Percentiles rank a stretch among this genome's conserved stretches.
phyloP scores from a whole-genome alignment of 2,888 invertebrate genomes.

The Allolobophora icterica region DNA sequence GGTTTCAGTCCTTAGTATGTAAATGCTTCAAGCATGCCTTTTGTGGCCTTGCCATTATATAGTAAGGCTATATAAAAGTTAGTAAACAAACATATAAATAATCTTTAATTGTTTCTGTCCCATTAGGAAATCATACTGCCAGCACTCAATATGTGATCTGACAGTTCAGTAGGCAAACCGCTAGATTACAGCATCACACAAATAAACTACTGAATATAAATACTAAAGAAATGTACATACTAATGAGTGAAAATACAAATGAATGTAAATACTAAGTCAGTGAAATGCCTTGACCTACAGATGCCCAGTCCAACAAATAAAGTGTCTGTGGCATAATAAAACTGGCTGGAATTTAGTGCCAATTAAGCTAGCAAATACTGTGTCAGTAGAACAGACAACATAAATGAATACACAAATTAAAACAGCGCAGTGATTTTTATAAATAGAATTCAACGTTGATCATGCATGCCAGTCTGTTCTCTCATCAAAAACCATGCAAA shows the following conservation, averaged over 20 bases:
- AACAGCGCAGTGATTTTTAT: not conserved
- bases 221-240: not conserved
- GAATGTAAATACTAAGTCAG: not conserved
- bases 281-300: not conserved
- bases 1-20: not conserved
- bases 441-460: not conserved
- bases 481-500: slow-evolving; percentile 20
- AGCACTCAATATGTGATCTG: not conserved
- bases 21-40: too few species aligned
- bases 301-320: not conserved
- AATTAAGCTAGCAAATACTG: not conserved
- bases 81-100: not conserved
- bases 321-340: not conserved
- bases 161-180: not conserved
- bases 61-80: too few species aligned
- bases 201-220: not conserved
- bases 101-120: not conserved
- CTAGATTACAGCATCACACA: not conserved
- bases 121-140: too few species aligned
- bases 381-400: not conserved
- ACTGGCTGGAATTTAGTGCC: not conserved
- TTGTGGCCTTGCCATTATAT: not conserved
- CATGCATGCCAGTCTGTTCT: not conserved
- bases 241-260: not conserved
- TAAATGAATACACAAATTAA: not conserved